These are phyloP conservation scores for Papilio elwesi DNA, from an alignment of 2,888 invertebrate genomes.

Conservation along the genomic window DNA sequence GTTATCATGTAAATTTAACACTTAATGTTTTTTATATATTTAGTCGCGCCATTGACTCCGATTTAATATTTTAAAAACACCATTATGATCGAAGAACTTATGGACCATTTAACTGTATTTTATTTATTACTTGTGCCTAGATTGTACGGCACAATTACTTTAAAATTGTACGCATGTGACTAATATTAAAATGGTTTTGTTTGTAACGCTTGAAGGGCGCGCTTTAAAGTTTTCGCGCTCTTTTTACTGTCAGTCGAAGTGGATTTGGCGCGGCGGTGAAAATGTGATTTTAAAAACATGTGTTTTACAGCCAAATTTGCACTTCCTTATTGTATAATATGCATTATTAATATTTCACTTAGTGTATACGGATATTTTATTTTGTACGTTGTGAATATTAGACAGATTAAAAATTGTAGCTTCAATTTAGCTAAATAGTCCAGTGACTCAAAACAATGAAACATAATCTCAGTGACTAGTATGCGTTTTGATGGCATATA, in stretches of 20 bases:
- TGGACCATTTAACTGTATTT: slow-evolving; percentile 67
- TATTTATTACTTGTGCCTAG: slow-evolving; percentile 45
- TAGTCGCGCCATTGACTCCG: slow-evolving; percentile 73
- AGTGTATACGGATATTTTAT: slow-evolving; percentile 46
- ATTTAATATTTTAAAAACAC: slow-evolving; percentile 63
- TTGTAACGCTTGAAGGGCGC: slow-evolving; percentile 34
- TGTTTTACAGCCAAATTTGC: slow-evolving; percentile 45
- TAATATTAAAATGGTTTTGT: slow-evolving; percentile 42
- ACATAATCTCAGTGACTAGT: slow-evolving; percentile 58
- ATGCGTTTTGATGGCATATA: slow-evolving; percentile 59
- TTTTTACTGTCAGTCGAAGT: slow-evolving; percentile 30
- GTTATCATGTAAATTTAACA: slow-evolving; percentile 81
- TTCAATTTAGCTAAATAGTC: slow-evolving; percentile 50
- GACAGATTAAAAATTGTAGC: slow-evolving; percentile 38
- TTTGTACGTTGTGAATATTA: slow-evolving; percentile 43
- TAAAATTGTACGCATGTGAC: slow-evolving; percentile 46
- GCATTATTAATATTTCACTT: slow-evolving; percentile 45
- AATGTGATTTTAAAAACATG: slow-evolving; percentile 49
- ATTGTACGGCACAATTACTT: slow-evolving; percentile 46
- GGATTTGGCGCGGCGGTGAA: slow-evolving; percentile 35
- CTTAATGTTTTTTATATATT: slow-evolving; percentile 60
- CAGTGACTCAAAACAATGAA: slow-evolving; percentile 63
- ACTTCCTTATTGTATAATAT: slow-evolving; percentile 45
- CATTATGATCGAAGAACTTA: slow-evolving; percentile 62
- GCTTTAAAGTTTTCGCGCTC: slow-evolving; percentile 42